These are phyloP conservation scores for Vulpes lagopus DNA, from an alignment of 2,113 vertebrate species.

Conservation along the genomic window DNA sequence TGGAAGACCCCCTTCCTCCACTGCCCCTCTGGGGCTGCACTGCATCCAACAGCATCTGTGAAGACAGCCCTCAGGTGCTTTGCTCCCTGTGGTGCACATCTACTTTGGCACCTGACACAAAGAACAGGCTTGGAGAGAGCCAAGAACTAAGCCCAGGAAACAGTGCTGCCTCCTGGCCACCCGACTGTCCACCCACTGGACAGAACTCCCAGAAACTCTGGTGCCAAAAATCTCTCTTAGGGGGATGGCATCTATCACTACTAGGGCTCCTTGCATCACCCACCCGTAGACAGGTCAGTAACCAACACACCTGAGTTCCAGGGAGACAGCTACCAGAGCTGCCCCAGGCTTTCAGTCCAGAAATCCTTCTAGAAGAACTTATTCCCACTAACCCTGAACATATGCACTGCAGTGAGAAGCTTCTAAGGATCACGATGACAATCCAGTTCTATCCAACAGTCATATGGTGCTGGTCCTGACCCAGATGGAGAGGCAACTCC, in stretches of 20 bases:
- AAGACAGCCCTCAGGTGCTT: fast-evolving
- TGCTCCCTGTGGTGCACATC: fast-evolving
- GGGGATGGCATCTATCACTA: not conserved
- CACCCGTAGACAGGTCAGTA: not conserved
- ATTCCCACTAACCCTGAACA: not conserved
- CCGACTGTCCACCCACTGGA: not conserved
- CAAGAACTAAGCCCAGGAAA: not conserved
- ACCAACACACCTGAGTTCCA: not conserved
- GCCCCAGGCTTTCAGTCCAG: not conserved
- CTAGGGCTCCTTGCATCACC: not conserved
- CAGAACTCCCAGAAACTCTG: not conserved
- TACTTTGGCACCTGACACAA: not conserved
- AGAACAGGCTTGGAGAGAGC: not conserved
- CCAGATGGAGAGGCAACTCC: not conserved
- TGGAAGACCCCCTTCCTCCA: not conserved
- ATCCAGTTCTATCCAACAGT: not conserved
- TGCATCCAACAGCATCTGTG: fast-evolving
- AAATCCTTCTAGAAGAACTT: not conserved
- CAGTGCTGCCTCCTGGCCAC: not conserved
- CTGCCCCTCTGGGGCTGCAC: not conserved
- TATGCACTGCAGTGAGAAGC: not conserved
- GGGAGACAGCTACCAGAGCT: not conserved
- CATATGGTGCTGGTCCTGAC: fast-evolving
- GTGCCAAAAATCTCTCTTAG: not conserved
- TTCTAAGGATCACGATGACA: not conserved